These are phyloP conservation scores for Limnephilus auricula DNA, from an alignment of 2,888 invertebrate species.

Conservation along the genomic window DNA sequence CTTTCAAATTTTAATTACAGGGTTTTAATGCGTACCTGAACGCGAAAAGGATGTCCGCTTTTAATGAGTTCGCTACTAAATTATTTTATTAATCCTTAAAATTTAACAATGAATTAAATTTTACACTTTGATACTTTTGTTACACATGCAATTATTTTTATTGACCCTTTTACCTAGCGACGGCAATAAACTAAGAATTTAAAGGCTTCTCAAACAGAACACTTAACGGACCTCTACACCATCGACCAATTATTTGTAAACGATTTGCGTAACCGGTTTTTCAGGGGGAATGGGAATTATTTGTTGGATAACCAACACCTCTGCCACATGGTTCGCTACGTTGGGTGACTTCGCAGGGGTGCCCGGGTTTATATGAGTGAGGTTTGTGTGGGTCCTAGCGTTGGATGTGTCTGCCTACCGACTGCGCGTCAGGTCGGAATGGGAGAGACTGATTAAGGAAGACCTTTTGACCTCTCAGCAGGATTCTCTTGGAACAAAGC, in stretches of 20 bases:
- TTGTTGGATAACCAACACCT: too few relatives aligned
- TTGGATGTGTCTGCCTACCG: too few relatives aligned
- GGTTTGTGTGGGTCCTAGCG: too few relatives aligned
- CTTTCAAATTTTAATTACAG: background rate
- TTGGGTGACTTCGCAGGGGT: too few relatives aligned
- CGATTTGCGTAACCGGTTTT: background rate
- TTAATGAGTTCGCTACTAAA: background rate
- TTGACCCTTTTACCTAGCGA: background rate
- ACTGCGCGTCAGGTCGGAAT: too few relatives aligned
- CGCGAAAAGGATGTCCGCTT: background rate
- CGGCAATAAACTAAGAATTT: background rate
- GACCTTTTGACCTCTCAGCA: too few relatives aligned
- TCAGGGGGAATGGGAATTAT: too few relatives aligned
- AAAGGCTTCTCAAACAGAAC: background rate
- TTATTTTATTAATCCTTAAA: slow-evolving; percentile 2
- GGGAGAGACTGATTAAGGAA: too few relatives aligned
- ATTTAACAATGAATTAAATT: background rate
- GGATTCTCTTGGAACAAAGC: too few relatives aligned
- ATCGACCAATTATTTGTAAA: background rate
- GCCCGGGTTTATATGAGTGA: too few relatives aligned
- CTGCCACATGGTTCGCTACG: too few relatives aligned
- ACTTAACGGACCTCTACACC: background rate
- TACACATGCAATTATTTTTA: slow-evolving; percentile 2
- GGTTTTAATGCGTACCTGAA: background rate
- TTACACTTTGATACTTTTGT: background rate